These are phyloP conservation scores for Lophotis ruficrista DNA, from an alignment of 2,113 vertebrate genomes.

Conservation along the genomic window DNA sequence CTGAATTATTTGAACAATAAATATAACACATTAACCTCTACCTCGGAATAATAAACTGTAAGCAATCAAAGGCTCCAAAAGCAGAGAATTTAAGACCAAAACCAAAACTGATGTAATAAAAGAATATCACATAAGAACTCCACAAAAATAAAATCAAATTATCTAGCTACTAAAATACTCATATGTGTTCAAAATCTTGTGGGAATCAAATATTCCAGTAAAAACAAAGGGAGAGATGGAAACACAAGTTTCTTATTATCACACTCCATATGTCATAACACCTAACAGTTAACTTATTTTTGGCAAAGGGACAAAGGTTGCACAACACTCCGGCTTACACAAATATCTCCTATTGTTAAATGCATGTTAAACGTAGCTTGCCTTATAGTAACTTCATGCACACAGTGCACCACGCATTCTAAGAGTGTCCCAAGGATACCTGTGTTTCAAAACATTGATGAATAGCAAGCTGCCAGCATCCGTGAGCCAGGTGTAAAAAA, in stretches of 20 bases:
- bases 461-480: constrained; percentile 30
- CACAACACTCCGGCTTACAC: constrained; percentile 74
- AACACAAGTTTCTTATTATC: constrained; percentile 90
- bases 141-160: constrained; percentile 71
- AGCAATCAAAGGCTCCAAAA: constrained; percentile 40
- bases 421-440: constrained; percentile 39
- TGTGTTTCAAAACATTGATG: constrained; percentile 34
- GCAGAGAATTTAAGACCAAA: constrained; percentile 57
- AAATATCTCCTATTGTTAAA: constrained; percentile 80
- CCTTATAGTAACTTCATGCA: constrained; percentile 60
- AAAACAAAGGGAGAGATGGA: constrained; percentile 79
- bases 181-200: constrained; percentile 70
- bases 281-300: constrained; percentile 82
- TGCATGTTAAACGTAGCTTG: constrained; percentile 73
- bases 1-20: constrained; percentile 30
- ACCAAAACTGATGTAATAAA: constrained; percentile 53
- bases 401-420: background rate
- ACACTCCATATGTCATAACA: constrained; percentile 86
- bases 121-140: constrained; percentile 57
- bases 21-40: constrained; percentile 19
- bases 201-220: constrained; percentile 79
- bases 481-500: constrained; percentile 61
- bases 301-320: constrained; percentile 80
- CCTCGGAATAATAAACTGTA: constrained; percentile 24
- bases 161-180: constrained; percentile 79